Conservation (phyloP, 2,797 vertebrate genomes). For the Rhabdophis nuchalis region DNA sequence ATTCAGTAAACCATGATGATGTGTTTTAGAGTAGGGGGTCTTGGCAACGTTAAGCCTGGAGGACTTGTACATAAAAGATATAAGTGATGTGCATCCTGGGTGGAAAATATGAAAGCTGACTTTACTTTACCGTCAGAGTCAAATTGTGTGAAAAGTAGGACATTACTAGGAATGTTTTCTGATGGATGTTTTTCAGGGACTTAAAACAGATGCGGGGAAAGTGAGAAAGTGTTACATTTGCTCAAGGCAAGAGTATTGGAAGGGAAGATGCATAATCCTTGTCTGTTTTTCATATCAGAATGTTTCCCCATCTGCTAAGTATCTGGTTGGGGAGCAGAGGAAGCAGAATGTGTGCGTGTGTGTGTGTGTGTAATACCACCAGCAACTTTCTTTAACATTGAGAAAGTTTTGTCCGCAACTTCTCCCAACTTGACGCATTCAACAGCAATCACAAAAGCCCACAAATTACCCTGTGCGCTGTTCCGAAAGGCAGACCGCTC, state of each 20-base stretch:
- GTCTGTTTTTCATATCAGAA: background rate
- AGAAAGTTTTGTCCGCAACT: background rate
- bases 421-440: background rate
- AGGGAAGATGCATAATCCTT: background rate
- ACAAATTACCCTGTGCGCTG: background rate
- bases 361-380: background rate
- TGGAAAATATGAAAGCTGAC: background rate
- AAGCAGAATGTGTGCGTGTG: background rate
- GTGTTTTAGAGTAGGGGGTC: background rate
- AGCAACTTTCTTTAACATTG: background rate
- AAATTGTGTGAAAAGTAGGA: background rate
- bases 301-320: background rate
- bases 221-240: background rate
- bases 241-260: background rate
- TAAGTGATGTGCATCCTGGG: background rate
- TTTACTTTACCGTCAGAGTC: background rate
- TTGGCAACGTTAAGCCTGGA: no score
- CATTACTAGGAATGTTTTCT: background rate
- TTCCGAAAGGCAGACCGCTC: background rate
- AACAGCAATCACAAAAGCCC: background rate
- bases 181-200: background rate
- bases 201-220: background rate
- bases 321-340: background rate
- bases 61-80: no score
- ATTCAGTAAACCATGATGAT: background rate